Conservation (phyloP, 2,113 vertebrate genomes). For the Acanthisitta chloris region DNA sequence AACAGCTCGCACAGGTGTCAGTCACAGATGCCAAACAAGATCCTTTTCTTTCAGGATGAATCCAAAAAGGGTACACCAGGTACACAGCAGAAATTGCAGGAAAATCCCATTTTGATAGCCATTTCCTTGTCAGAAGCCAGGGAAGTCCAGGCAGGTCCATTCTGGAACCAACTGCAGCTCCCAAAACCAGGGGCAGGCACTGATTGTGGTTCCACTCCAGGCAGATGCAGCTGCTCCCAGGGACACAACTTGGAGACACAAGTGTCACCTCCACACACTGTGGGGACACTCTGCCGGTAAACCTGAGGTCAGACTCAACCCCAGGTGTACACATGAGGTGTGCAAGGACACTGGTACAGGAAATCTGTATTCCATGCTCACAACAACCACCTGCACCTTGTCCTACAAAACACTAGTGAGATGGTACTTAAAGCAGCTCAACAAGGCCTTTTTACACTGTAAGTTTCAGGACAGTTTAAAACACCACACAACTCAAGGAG, state of each 20-base stretch:
- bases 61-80: not conserved
- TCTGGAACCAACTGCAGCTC: not conserved
- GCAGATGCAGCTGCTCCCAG: not conserved
- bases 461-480: not conserved
- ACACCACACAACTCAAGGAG: not conserved
- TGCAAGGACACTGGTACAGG: no score
- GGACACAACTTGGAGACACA: rapidly evolving
- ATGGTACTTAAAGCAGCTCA: not conserved
- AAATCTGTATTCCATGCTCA: not conserved
- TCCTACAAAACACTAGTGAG: rapidly evolving
- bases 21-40: not conserved
- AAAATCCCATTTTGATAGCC: not conserved
- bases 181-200: not conserved
- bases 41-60: not conserved
- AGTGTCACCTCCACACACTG: not conserved
- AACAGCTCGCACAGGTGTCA: rapidly evolving
- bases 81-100: not conserved
- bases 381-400: no score
- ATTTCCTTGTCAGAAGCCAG: not conserved
- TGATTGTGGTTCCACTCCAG: not conserved
- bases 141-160: not conserved
- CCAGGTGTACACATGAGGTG: rapidly evolving
- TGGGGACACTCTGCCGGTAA: rapidly evolving
- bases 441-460: rapidly evolving
- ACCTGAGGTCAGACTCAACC: not conserved